These are phyloP conservation scores for Heteromyza rotundicornis DNA, from an alignment of 2,888 invertebrate genomes.

Conservation along the genomic window DNA sequence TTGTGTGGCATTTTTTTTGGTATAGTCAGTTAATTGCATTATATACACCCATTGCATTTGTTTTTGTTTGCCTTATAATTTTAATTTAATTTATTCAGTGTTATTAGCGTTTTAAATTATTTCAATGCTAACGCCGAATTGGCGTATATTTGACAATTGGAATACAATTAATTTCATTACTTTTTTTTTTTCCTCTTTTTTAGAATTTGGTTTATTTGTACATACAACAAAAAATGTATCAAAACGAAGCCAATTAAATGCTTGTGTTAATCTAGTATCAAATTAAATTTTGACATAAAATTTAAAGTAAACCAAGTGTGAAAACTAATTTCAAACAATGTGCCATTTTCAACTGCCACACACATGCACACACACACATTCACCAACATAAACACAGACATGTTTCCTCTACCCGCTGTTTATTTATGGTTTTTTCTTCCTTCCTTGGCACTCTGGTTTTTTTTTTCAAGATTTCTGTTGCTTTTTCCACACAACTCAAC, in stretches of 20 bases:
- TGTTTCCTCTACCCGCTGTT: slow-evolving; percentile 11
- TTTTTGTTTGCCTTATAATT: too few species aligned
- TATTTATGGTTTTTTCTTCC: slow-evolving; percentile 33
- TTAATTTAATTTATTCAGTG: too few species aligned
- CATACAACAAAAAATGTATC: too few species aligned
- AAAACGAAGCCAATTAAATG: background rate
- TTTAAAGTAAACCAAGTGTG: background rate
- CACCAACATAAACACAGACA: slow-evolving; percentile 3
- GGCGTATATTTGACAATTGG: too few species aligned
- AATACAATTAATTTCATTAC: too few species aligned
- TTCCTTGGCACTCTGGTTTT: slow-evolving; percentile 25
- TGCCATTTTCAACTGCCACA: background rate
- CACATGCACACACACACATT: slow-evolving; percentile 3
- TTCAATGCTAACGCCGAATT: too few species aligned
- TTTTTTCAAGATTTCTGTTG: slow-evolving; percentile 42
- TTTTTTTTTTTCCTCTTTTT: too few species aligned
- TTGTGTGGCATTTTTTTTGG: too few species aligned
- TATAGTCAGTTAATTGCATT: too few species aligned
- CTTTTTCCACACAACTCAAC: background rate
- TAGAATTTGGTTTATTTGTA: too few species aligned
- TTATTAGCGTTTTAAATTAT: too few species aligned
- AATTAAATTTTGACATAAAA: background rate
- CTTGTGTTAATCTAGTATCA: background rate
- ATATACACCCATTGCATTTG: too few species aligned
- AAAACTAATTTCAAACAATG: slow-evolving; percentile 5